Base-by-base conservation (phyloP, 2,888 invertebrate genomes). In the Nebria brevicollis region DNA sequence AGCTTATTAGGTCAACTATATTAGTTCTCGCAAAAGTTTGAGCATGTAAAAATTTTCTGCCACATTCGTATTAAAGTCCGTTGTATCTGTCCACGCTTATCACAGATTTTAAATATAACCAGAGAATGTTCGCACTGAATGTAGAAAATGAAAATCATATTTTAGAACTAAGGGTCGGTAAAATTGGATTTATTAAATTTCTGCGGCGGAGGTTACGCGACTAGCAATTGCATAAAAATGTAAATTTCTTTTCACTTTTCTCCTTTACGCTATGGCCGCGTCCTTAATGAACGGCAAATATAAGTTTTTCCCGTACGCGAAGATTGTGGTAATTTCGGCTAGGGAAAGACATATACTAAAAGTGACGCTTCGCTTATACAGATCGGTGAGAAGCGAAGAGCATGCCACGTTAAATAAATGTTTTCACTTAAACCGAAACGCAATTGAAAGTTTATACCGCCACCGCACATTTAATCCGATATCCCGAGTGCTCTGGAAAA, bases 131-230 rank as follows among this genome's bases (percentile, higher is more conserved):
- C 81, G 72, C 13, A 8, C 26, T 75, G 76, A 77, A 66, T 66
- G 81, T 77, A 81, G 77, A 66, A 81, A 81, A 81, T 81, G 81
- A 81, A 81, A 81, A 81, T 81, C 76, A 81, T 81, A 81, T 81
- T 81, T 81, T 77, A 81, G 81, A 76, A 72, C 81, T 77, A 81
- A 81, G 81, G 77, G 81, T 76, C 77, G 66, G 81, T 81, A 81
- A 76, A 81, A 81, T 81, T 81, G 81, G 77, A 81, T 81, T 81
- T 81, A 81, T 81, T 81, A 81, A 81, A 81, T 81, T 81, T 81
- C 72, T 77, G 81, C 77, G 77, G 75, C 66, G 66, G 81, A 81
- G 81, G 77, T 72, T 76, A 70, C 81, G 66, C 68, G 34, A 2
- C 76, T 26, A 81, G 81, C 77, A 81, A 81, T 81, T 81, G 81